phyloP scores from a whole-genome alignment of 2,888 invertebrate species.

The Campaea margaritaria region DNA sequence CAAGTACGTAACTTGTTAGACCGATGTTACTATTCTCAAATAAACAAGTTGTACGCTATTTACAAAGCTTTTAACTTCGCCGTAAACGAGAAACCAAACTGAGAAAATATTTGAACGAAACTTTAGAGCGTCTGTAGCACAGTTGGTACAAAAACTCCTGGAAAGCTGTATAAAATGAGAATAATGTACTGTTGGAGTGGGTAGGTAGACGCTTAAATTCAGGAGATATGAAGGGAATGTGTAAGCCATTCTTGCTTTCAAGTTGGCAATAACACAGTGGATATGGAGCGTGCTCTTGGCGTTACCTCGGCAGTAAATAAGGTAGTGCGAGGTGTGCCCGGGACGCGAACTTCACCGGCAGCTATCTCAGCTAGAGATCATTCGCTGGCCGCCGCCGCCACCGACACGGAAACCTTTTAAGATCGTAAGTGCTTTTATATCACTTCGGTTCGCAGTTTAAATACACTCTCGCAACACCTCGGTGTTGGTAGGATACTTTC shows the following conservation, averaged over 20 bases:
- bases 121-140: conserved; percentile 40
- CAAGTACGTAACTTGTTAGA: neutral
- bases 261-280: conserved; percentile 82
- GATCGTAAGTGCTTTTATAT: conserved; percentile 58
- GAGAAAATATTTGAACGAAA: conserved; percentile 42
- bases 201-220: conserved; percentile 75
- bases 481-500: conserved; percentile 18
- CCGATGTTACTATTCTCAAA: conserved; percentile 10
- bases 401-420: conserved; percentile 57
- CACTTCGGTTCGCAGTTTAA: conserved; percentile 51
- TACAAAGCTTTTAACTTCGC: conserved; percentile 42
- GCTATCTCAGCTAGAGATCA: conserved; percentile 65
- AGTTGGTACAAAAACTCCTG: conserved; percentile 49
- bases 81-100: conserved; percentile 41
- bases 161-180: conserved; percentile 62
- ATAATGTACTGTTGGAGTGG: conserved; percentile 69
- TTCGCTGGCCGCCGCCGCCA: conserved; percentile 60
- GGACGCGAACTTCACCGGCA: conserved; percentile 65
- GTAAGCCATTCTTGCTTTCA: conserved; percentile 81
- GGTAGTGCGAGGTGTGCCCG: conserved; percentile 57
- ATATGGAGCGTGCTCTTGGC: conserved; percentile 82
- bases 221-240: conserved; percentile 80
- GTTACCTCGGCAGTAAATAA: conserved; percentile 81
- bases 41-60: conserved; percentile 40
- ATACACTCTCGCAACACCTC: conserved; percentile 43